Conservation (phyloP, 2,888 invertebrate species). For the Drosophila antonietae region DNA sequence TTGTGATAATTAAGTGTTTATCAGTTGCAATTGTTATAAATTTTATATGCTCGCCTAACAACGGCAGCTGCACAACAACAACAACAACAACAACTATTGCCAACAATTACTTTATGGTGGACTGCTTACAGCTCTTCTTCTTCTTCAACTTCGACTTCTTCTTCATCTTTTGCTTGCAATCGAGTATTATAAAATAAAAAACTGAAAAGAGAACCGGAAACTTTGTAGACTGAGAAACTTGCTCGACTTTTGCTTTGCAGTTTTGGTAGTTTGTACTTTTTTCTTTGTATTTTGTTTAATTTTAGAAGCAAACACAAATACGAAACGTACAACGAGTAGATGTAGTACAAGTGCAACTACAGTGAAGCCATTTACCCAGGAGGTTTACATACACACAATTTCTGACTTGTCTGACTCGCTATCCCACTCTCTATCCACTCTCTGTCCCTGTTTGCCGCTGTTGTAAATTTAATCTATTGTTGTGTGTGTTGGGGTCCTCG, state of each 20-base stretch:
- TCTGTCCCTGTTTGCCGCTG: background rate
- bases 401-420: slow-evolving; percentile 22
- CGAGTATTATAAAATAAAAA: slow-evolving; percentile 18
- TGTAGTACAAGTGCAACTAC: slow-evolving; percentile 23
- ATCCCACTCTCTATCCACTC: background rate
- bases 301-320: slow-evolving; percentile 72
- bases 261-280: slow-evolving; percentile 31
- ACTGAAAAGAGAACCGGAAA: slow-evolving; percentile 37
- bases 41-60: slow-evolving; percentile 4
- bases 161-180: slow-evolving; percentile 18
- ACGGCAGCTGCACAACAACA: background rate
- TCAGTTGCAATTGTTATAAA: slow-evolving; percentile 16
- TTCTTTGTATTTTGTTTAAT: slow-evolving; percentile 62
- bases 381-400: slow-evolving; percentile 28
- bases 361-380: slow-evolving; percentile 41
- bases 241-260: slow-evolving; percentile 44
- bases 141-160: background rate
- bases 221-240: slow-evolving; percentile 55
- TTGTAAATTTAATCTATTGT: slow-evolving; percentile 72
- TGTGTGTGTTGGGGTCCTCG: slow-evolving; percentile 10
- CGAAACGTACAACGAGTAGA: slow-evolving; percentile 20
- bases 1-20: slow-evolving; percentile 27
- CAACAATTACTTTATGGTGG: slow-evolving; percentile 12
- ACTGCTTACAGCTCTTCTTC: background rate
- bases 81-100: too few species aligned